Evolutionary conservation across 2,888 invertebrate genomes (phyloP), one percentile per base, ranked within the genome.

Genomic region (Sclerodermus sp.): DNA sequence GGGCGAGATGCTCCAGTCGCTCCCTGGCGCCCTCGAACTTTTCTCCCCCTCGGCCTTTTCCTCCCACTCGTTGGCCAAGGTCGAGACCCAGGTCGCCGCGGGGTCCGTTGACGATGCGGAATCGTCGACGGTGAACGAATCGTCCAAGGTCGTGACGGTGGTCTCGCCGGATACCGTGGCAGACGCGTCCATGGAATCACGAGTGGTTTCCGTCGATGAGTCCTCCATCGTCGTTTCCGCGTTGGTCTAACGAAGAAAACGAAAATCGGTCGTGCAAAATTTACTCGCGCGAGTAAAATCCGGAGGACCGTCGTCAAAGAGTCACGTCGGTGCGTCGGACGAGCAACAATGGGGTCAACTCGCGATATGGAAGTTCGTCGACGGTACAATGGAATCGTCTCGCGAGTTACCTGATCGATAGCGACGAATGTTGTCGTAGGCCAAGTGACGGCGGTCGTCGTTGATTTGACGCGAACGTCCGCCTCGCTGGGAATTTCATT

Each of bases 401-500:
- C 4, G 23, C 4, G 12, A 30, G 15, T 44, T 54, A 60, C 60
- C 55, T 64, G 58, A 6, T 66, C 56, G 9, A 37, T 16, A 5
- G 31, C 9, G 38, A 9, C 12, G 41, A 5, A 39, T 17, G 57
- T 63, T 36, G 59, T 55, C 12, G 65, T 50, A 31, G 23, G 23
- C 23, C 3, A 23, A 8, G 62, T 60, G 45, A 52, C 6, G 13
- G n/a, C 23, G 32, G 61, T 42, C 42, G 58, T 42, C 42, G 58
- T 63, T 32, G 64, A 63, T 49, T 55, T 64, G 18, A 64, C 60
- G 53, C 68, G 66, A 50, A 70, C 69, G 48, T 66, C 64, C 41
- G 66, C 68, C 51, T 73, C 74, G 37, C 66, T 62, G 23, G 71
- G 67, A 45, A 76, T 76, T 58, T 76, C 76, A 57, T 76, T 76